Evolutionary conservation across 2,888 invertebrate species (phyloP).

Genomic region (Ypsolopha sequella): DNA sequence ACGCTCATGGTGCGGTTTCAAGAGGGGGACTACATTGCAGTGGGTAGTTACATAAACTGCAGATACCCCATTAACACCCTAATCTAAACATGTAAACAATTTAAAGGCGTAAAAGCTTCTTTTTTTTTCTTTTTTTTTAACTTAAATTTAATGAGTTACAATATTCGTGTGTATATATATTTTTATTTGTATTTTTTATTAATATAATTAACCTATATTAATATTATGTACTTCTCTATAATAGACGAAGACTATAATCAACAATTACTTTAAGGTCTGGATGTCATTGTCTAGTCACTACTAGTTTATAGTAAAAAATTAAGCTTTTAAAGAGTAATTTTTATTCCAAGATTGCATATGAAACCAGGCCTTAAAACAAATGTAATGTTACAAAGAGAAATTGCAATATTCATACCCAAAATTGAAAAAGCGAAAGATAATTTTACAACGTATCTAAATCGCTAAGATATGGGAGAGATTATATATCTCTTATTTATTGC

Average conservation of each 20-base stretch:
- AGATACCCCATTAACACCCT: constrained; percentile 43
- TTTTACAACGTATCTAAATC: constrained; percentile 50
- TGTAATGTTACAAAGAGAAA: constrained; percentile 8
- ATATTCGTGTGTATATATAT: constrained; percentile 66
- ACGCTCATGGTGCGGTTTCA: constrained; percentile 43
- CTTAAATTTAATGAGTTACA: constrained; percentile 59
- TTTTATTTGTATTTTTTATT: constrained; percentile 62
- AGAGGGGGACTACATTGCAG: constrained; percentile 32
- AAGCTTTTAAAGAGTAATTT: too few relatives aligned
- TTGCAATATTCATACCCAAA: constrained; percentile 17
- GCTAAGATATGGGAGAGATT: constrained; percentile 61
- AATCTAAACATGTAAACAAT: constrained; percentile 63
- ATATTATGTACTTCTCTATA: constrained; percentile 64
- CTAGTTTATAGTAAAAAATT: too few relatives aligned
- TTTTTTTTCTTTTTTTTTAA: constrained; percentile 46
- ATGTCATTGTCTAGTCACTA: too few relatives aligned
- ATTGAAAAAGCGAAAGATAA: constrained; percentile 55
- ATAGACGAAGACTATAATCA: constrained; percentile 64
- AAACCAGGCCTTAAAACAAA: not conserved
- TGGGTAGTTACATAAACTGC: constrained; percentile 47
- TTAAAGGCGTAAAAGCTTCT: constrained; percentile 64
- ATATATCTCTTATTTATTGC: constrained; percentile 54
- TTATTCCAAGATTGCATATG: too few relatives aligned
- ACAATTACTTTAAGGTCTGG: constrained; percentile 40
- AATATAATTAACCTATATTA: constrained; percentile 58